Base-by-base conservation (phyloP, 2,113 vertebrate genomes). In the Dasypus novemcinctus region DNA sequence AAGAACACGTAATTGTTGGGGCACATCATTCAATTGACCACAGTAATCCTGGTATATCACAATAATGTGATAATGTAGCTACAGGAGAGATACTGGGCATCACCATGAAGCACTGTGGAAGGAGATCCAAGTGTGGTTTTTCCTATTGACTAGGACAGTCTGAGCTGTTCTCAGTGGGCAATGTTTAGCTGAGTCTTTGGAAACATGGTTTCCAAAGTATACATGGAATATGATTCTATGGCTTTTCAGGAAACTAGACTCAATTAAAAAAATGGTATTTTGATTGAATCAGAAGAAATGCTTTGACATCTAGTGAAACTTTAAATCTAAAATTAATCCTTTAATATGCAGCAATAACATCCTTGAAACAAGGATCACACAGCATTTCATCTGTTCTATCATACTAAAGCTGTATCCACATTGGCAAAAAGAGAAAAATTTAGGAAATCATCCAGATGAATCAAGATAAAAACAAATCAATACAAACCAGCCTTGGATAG, bases 241-340 rank as follows among this genome's bases (percentile, higher is more conserved):
- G 29, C 43, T 52, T 91, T 78, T 94, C n/a, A 57, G 89, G 71
- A 91, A 94, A 52, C 3, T n/a, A 79, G 52, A 64, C 49, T 82
- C 66, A 91, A 23, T 78, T 33, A 86, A 85, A 79, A 33, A 31
- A 57, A 9, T 75, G 18, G 11, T 33, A 46, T 46, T 61, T 90
- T 96, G 54, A 86, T 71, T 43, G 79, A 68, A 81, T 59, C 52
- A 94, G 46, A 92, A 90, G 41, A 95, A 84, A 49, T 85, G 86
- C 33, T 76, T 88, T 79, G 54, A 14, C 31, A 92, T 76, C 49
- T 71, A 92, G 15, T 54, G 68, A 93, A 93, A 76, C 12, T 17
- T 71, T 79, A 54, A 76, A 64, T 64, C 38, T 81, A 64, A 83
- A 94, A 90, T 57, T 69, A 93, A 80, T 57, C 33, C 15, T 91